Percentiles rank a stretch among this genome's conserved stretches.
Evolutionary conservation across 2,797 vertebrate species (phyloP).

Genomic region (Scyliorhinus canicula): DNA sequence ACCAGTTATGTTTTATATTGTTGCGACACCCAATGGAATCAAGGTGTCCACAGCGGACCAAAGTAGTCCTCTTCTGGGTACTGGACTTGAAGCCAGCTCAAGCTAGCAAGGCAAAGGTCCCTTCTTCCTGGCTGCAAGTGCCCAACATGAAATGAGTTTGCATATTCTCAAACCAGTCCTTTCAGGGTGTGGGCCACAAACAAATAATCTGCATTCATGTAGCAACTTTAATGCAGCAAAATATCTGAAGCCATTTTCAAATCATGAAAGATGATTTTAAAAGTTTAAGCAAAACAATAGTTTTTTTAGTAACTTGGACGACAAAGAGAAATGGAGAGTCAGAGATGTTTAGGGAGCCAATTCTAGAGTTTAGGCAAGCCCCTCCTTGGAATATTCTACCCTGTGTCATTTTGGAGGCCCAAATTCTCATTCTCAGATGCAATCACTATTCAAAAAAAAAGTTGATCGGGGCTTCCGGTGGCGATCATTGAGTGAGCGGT

Average conservation of each 20-base stretch:
- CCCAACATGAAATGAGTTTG: background rate
- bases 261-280: background rate
- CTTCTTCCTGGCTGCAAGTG: background rate
- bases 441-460: background rate
- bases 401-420: background rate
- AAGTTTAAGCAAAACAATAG: background rate
- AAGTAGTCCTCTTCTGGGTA: background rate
- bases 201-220: background rate
- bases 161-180: background rate
- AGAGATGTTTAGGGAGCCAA: background rate
- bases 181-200: background rate
- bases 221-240: background rate
- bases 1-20: background rate
- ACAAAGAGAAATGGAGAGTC: background rate
- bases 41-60: background rate
- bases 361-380: background rate
- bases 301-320: background rate
- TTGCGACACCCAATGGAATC: background rate
- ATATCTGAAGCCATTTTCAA: background rate
- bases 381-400: too few relatives aligned
- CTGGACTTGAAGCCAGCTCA: background rate
- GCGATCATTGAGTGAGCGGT: too few relatives aligned
- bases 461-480: too few relatives aligned
- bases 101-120: too few relatives aligned
- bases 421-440: background rate